phyloP scores from a whole-genome alignment of 2,797 vertebrate species.

The Brachymystax lenok region DNA sequence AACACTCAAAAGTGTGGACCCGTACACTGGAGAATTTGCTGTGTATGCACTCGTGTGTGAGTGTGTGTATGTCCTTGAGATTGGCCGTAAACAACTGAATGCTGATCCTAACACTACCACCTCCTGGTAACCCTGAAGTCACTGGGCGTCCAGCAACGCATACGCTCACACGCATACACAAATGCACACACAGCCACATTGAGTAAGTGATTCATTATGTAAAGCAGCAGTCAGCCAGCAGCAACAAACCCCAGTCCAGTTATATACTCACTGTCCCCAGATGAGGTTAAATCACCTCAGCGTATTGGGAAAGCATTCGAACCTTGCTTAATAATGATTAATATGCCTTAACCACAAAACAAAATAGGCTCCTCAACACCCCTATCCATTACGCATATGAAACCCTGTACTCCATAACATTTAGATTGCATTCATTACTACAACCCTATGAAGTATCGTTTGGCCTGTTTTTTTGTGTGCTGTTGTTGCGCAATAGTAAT shows the following conservation, averaged over 20 bases:
- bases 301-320: slow-evolving; percentile 62
- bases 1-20: too few species aligned
- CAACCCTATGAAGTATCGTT: neutral
- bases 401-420: slow-evolving; percentile 53
- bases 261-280: slow-evolving; percentile 55
- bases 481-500: slow-evolving; percentile 35
- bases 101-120: slow-evolving; percentile 23
- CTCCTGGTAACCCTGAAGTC: slow-evolving; percentile 58
- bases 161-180: too few species aligned
- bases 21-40: too few species aligned
- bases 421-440: slow-evolving; percentile 65
- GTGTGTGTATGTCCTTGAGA: slow-evolving; percentile 42
- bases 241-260: slow-evolving; percentile 19
- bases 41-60: neutral
- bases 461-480: slow-evolving; percentile 20
- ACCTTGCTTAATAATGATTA: slow-evolving; percentile 72
- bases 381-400: slow-evolving; percentile 67
- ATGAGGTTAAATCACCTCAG: slow-evolving; percentile 64
- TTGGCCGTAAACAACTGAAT: neutral
- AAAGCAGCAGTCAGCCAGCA: slow-evolving; percentile 49
- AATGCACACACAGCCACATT: too few species aligned
- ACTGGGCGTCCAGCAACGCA: slow-evolving; percentile 20
- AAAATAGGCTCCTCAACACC: slow-evolving; percentile 53
- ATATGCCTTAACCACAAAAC: slow-evolving; percentile 56
- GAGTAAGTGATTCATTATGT: slow-evolving; percentile 65